phyloP scores from a whole-genome alignment of 2,888 invertebrate genomes.

The Unio pictorum region DNA sequence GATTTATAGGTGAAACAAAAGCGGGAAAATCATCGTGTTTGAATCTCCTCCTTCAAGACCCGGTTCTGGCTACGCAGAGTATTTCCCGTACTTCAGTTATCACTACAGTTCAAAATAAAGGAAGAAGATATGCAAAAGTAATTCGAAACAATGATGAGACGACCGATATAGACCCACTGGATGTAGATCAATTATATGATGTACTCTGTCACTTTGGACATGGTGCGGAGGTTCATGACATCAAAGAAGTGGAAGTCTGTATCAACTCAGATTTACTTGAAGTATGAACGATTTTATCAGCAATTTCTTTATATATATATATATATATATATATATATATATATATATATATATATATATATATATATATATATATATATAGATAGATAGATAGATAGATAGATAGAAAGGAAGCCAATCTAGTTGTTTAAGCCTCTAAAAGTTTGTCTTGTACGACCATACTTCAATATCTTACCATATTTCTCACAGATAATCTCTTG shows the following conservation, averaged over 20 bases:
- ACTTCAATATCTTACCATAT: neutral
- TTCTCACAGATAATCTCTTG: too few species aligned
- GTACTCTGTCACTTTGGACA: constrained; percentile 19
- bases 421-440: neutral
- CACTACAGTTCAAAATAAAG: constrained; percentile 37
- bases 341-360: too few species aligned
- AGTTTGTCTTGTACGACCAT: neutral
- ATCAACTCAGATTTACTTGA: constrained; percentile 31
- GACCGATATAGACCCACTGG: constrained; percentile 16
- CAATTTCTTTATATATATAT: too few species aligned
- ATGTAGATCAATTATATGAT: constrained; percentile 12
- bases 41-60: constrained; percentile 56
- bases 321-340: too few species aligned
- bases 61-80: constrained; percentile 44
- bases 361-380: too few species aligned
- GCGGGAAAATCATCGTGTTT: constrained; percentile 64
- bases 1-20: constrained; percentile 59
- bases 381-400: too few species aligned
- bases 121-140: constrained; percentile 30
- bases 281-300: constrained; percentile 11
- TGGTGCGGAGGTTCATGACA: constrained; percentile 25
- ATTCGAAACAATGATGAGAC: constrained; percentile 21
- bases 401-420: too few species aligned
- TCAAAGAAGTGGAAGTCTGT: constrained; percentile 35
- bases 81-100: constrained; percentile 57